Evolutionary conservation across 2,888 invertebrate species (phyloP), one percentile per base, ranked within the genome.

Genomic region (Drosophila acutilabella): DNA sequence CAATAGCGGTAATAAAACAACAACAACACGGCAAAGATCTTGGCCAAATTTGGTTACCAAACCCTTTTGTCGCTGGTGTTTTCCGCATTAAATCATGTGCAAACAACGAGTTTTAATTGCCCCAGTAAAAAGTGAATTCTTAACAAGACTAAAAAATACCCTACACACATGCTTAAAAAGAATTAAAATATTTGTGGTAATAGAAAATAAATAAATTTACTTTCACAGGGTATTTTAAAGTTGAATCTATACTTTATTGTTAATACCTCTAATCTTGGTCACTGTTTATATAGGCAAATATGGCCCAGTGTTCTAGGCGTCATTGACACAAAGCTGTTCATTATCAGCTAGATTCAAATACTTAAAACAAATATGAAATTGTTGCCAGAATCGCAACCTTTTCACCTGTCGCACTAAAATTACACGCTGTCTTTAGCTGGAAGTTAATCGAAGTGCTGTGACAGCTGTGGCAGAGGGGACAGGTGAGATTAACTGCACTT

Each of bases 91-190:
- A 74, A 59, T 77, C 54, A 68, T 38, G 61, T 50, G 78, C 50
- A 81, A 71, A 74, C 73, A 81, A 52, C 26, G 26, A 69, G 41
- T 68, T 66, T 73, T 86, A 88, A 83, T 83, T 88, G 87, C 80
- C 67, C 57, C 23, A 58, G 61, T 57, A 60, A 77, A 80, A 48
- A 58, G 30, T 30, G 8, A 1, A 8, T 6, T 20, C 44, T 7
- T n/a, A 45, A 10, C 40, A 16, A 11, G 77, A 53, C 52, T 26
- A 2, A 1, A 1, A 14, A 11, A 60, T 73, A 23, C 78, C 20
- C 60, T n/a, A n/a, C n/a, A n/a, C n/a, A n/a, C n/a, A n/a, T n/a
- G n/a, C n/a, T n/a, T n/a, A n/a, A n/a, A n/a, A n/a, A n/a, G n/a
- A n/a, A n/a, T n/a, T n/a, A n/a, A n/a, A n/a, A n/a, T n/a, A n/a